Evolutionary conservation across 37 sponge, comb jelly and placozoan species (phyloP).

Genomic region (Corticium candelabrum): DNA sequence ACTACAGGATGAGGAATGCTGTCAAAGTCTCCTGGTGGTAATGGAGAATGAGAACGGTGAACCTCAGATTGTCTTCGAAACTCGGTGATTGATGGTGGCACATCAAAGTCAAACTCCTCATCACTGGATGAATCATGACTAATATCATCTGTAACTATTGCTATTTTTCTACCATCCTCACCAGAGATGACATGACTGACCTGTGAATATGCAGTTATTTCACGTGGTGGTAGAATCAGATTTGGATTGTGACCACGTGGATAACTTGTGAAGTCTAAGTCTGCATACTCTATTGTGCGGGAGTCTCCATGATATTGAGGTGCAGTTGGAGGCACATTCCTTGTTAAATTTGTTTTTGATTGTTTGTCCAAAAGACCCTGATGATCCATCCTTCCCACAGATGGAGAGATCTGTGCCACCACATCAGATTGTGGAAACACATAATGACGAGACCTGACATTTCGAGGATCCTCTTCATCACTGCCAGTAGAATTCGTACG

Average conservation of each 20-base stretch:
- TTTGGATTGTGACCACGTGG: not conserved
- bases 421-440: too few relatives aligned
- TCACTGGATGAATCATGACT: not conserved
- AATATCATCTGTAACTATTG: not conserved
- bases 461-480: too few relatives aligned
- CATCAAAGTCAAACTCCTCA: not conserved
- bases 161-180: not conserved
- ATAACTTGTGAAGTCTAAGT: not conserved
- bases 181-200: not conserved
- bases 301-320: not conserved
- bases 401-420: too few relatives aligned
- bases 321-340: not conserved
- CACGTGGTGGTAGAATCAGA: not conserved
- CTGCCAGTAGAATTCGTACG: too few relatives aligned
- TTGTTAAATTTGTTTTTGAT: not conserved
- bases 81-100: not conserved
- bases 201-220: not conserved
- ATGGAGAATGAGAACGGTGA: too few relatives aligned
- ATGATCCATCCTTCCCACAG: too few relatives aligned
- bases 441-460: too few relatives aligned
- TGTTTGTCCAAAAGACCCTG: too few relatives aligned
- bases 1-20: too few relatives aligned
- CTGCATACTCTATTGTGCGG: not conserved
- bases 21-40: too few relatives aligned
- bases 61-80: too few relatives aligned